Percentiles rank a stretch among this genome's conserved stretches.
These are phyloP conservation scores for Sitta carolinensis DNA, from an alignment of 2,797 vertebrate species.

Conservation along the genomic window DNA sequence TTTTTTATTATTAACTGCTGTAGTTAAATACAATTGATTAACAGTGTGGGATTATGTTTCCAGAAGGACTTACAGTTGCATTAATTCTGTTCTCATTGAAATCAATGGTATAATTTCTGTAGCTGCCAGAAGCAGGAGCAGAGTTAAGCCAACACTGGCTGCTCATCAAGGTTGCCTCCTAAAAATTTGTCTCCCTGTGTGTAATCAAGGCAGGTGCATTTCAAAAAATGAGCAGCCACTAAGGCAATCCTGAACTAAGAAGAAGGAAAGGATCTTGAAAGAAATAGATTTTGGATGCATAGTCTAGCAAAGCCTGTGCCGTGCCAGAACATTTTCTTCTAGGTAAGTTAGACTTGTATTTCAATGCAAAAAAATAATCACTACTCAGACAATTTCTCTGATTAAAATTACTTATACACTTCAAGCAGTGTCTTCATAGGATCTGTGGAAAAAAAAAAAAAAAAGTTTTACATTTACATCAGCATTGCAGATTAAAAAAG, in stretches of 20 bases:
- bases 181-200: background rate
- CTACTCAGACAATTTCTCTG: background rate
- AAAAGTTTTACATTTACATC: background rate
- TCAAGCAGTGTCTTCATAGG: background rate
- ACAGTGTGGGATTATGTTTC: background rate
- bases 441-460: background rate
- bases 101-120: background rate
- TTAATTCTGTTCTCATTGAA: conserved; percentile 30
- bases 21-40: background rate
- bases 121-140: background rate
- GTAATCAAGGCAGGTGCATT: background rate
- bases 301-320: background rate
- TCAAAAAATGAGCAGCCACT: background rate
- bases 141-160: background rate
- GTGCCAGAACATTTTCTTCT: background rate
- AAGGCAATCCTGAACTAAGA: background rate
- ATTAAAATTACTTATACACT: background rate
- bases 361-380: background rate
- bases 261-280: background rate
- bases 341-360: background rate
- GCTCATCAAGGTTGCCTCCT: background rate
- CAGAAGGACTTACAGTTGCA: background rate
- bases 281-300: background rate
- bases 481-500: background rate
- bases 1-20: background rate